phyloP scores from a whole-genome alignment of 2,113 vertebrate species.

The Sinocyclocheilus rhinocerous region DNA sequence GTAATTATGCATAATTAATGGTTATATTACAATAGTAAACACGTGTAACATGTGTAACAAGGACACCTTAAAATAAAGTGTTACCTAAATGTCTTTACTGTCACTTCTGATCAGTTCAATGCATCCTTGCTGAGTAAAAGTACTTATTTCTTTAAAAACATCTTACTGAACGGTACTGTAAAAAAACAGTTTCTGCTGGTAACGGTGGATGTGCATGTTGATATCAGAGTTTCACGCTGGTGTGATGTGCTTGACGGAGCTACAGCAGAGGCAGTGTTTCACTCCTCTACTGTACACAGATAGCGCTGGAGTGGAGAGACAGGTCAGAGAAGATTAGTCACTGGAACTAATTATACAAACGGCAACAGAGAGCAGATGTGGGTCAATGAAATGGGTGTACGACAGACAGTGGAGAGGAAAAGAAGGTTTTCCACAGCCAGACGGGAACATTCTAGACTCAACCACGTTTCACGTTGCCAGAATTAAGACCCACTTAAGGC shows the following conservation, averaged over 20 bases:
- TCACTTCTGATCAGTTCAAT: neutral
- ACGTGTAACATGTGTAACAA: no score
- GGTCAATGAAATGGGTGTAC: slow-evolving; percentile 45
- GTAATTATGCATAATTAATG: no score
- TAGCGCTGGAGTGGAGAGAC: slow-evolving; percentile 19
- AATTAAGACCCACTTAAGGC: neutral
- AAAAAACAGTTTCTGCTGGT: neutral
- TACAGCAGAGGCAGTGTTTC: neutral
- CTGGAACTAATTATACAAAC: slow-evolving; percentile 35
- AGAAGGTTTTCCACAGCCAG: slow-evolving; percentile 58
- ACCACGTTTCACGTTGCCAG: neutral
- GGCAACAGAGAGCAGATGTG: slow-evolving; percentile 15
- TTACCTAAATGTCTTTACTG: neutral
- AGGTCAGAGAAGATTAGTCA: slow-evolving; percentile 30
- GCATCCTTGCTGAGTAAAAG: neutral
- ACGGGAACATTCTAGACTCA: slow-evolving; percentile 5
- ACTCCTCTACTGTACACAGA: slow-evolving; percentile 34
- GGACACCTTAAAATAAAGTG: no score
- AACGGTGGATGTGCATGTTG: neutral
- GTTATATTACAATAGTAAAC: no score
- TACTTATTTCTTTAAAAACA: neutral
- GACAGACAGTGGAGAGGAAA: slow-evolving; percentile 7
- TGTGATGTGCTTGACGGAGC: neutral
- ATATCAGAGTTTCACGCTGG: slow-evolving; percentile 3
- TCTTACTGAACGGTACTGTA: no score